Percentiles rank a stretch among this genome's conserved stretches.
These are phyloP conservation scores for Brienomyrus brachyistius DNA, from an alignment of 2,113 vertebrate species.

Conservation along the genomic window DNA sequence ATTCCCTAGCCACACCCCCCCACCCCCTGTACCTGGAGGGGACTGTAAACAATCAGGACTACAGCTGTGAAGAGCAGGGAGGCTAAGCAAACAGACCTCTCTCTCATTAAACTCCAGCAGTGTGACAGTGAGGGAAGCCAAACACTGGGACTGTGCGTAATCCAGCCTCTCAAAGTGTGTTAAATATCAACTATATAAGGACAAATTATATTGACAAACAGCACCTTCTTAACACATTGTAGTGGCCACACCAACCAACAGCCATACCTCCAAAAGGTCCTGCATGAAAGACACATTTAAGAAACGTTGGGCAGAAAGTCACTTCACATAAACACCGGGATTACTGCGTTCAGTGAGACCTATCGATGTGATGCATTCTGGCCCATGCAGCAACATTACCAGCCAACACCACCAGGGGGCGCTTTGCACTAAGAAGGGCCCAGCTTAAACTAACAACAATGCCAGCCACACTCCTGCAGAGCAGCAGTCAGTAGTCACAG, in stretches of 20 bases:
- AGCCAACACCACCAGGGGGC: background rate
- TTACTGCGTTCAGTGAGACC: background rate
- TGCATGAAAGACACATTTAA: background rate
- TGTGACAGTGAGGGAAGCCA: background rate
- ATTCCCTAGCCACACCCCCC: background rate
- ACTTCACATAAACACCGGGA: background rate
- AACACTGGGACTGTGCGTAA: background rate
- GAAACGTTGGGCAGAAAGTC: background rate
- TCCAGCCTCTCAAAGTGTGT: background rate
- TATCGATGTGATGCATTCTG: background rate
- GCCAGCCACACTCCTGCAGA: background rate
- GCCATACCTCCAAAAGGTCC: background rate
- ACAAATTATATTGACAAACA: background rate
- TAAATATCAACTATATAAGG: background rate
- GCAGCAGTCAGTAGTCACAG: background rate
- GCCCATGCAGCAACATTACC: background rate
- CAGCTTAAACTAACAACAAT: background rate
- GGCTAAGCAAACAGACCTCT: background rate
- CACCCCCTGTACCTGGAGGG: background rate
- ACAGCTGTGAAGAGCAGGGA: background rate
- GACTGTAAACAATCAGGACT: background rate
- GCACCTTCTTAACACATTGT: background rate
- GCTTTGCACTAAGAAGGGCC: background rate
- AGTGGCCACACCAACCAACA: background rate
- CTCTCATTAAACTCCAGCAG: background rate